phyloP scores from a whole-genome alignment of 2,797 vertebrate genomes.

The Phoebastria nigripes region DNA sequence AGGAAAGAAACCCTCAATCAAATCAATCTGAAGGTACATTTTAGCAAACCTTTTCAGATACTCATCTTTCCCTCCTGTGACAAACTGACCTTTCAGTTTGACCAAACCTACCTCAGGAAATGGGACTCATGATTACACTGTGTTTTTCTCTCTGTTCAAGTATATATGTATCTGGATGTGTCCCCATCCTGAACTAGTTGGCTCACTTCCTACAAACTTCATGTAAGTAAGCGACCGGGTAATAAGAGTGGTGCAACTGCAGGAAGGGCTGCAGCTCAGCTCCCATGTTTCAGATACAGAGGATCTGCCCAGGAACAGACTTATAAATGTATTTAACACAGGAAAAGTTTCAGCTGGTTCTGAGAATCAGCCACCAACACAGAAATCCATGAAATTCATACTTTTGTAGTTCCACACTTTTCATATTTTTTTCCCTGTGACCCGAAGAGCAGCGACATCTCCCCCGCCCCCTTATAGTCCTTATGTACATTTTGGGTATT shows the following conservation, averaged over 20 bases:
- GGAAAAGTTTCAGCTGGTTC: background rate
- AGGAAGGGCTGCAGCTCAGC: background rate
- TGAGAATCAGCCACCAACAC: background rate
- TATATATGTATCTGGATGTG: background rate
- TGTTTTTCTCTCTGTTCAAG: background rate
- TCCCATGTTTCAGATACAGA: background rate
- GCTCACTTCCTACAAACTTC: background rate
- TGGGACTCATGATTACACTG: background rate
- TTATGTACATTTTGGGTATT: background rate
- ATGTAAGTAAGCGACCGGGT: rapidly evolving
- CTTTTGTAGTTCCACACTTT: background rate
- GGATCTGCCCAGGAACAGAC: background rate
- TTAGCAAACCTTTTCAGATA: background rate
- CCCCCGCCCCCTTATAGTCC: background rate
- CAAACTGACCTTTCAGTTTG: conserved; percentile 4
- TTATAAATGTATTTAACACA: background rate
- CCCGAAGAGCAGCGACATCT: background rate
- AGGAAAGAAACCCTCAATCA: background rate
- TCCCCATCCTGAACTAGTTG: background rate
- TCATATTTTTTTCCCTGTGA: background rate
- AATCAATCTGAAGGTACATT: background rate
- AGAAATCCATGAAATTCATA: background rate
- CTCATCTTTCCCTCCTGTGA: background rate
- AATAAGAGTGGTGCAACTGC: background rate
- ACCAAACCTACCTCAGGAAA: background rate